These are phyloP conservation scores for Ia io DNA, from an alignment of 2,113 vertebrate genomes.

Conservation along the genomic window DNA sequence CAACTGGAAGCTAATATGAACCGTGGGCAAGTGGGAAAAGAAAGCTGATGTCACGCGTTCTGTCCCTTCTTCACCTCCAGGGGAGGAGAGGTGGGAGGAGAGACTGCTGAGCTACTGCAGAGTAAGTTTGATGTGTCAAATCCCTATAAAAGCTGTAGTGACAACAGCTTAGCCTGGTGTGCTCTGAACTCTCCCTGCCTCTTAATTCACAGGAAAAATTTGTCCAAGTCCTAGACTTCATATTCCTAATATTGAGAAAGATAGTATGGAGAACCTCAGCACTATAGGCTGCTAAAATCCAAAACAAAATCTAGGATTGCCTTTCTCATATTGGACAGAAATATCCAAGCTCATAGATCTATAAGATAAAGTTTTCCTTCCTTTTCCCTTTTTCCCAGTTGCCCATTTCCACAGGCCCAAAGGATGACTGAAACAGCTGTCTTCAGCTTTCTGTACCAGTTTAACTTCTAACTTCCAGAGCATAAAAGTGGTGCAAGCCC, in stretches of 20 bases:
- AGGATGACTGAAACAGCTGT: neutral
- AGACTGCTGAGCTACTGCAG: neutral
- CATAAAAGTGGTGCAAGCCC: neutral
- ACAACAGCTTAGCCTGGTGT: neutral
- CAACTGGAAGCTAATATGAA: neutral
- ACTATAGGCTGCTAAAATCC: neutral
- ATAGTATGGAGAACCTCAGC: neutral
- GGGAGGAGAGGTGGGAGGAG: neutral
- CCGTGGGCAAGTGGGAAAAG: neutral
- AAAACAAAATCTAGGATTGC: neutral
- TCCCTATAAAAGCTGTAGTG: neutral
- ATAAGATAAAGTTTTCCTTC: neutral
- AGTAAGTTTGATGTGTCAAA: neutral
- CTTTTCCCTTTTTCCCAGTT: neutral
- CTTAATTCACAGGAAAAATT: neutral
- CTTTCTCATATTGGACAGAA: neutral
- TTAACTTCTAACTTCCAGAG: neutral
- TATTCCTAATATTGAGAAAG: neutral
- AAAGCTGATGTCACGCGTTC: no score
- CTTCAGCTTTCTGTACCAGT: neutral
- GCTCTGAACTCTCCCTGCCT: neutral
- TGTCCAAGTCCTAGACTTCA: neutral
- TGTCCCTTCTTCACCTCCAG: neutral
- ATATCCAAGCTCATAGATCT: neutral
- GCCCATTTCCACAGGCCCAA: neutral